Conservation (phyloP, 1,140 invertebrate species). For the Spodoptera litura region DNA sequence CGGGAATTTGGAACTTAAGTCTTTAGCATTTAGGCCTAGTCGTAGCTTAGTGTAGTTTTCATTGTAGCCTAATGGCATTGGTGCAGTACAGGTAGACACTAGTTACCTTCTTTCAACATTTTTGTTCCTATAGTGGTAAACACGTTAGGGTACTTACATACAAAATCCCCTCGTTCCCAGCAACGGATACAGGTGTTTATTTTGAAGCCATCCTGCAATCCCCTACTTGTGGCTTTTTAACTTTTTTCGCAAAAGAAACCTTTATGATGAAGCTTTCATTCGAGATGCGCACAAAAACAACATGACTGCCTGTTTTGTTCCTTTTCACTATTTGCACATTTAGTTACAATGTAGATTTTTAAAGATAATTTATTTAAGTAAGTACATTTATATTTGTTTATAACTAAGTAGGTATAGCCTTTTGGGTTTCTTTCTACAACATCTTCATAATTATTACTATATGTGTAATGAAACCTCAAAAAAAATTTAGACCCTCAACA, state of each 20-base stretch:
- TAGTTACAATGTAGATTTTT: not conserved
- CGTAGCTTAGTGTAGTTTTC: not conserved
- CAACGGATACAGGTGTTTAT: slow-evolving; percentile 76
- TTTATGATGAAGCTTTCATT: slow-evolving; percentile 33
- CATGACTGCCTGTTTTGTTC: not conserved
- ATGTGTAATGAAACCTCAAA: too few relatives aligned
- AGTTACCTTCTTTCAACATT: too few relatives aligned
- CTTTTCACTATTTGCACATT: slow-evolving; percentile 7
- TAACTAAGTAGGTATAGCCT: too few relatives aligned
- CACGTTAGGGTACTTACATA: not conserved
- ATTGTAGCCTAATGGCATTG: not conserved
- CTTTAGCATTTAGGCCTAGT: slow-evolving; percentile 13
- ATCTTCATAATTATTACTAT: too few relatives aligned
- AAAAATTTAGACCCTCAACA: too few relatives aligned
- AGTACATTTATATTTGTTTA: not conserved
- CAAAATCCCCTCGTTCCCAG: slow-evolving; percentile 21
- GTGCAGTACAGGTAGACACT: not conserved
- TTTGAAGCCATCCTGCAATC: slow-evolving; percentile 64
- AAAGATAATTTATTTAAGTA: too few relatives aligned
- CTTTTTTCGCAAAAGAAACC: slow-evolving; percentile 48
- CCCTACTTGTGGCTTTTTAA: slow-evolving; percentile 52
- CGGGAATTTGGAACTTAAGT: too few relatives aligned
- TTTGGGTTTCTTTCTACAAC: too few relatives aligned
- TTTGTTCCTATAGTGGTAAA: not conserved
- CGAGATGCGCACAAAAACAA: slow-evolving; percentile 10